A percentile compares a stretch with the other conserved stretches of the same genome.
Conservation (phyloP, 1,140 invertebrate genomes). For the Sitodiplosis mosellana region DNA sequence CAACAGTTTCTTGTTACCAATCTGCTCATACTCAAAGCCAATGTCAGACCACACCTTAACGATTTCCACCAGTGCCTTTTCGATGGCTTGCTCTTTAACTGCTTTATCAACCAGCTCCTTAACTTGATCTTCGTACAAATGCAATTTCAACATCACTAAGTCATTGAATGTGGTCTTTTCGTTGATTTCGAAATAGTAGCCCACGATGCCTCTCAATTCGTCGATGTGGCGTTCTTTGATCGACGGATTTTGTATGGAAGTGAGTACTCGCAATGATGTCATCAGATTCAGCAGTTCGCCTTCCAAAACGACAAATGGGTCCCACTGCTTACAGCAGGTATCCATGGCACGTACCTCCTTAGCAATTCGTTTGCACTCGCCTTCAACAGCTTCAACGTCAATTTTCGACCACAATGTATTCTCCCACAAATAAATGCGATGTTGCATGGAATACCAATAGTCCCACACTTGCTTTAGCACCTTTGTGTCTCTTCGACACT, state of each 20-base stretch:
- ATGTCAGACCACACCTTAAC: conserved; percentile 48
- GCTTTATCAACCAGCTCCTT: conserved; percentile 77
- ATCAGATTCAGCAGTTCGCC: conserved; percentile 53
- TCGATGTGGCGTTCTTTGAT: conserved; percentile 74
- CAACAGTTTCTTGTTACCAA: conserved; percentile 45
- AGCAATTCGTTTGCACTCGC: conserved; percentile 70
- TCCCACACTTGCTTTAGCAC: conserved; percentile 75
- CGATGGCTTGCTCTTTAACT: conserved; percentile 72
- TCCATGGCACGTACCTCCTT: conserved; percentile 61
- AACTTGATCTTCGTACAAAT: conserved; percentile 75
- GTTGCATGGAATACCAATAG: conserved; percentile 54
- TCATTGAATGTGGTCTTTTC: conserved; percentile 26
- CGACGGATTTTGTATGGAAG: conserved; percentile 73
- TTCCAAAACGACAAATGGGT: conserved; percentile 47
- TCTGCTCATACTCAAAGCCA: conserved; percentile 61
- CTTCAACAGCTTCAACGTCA: conserved; percentile 73
- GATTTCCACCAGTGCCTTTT: conserved; percentile 62
- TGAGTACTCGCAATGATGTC: conserved; percentile 58
- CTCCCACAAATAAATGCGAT: conserved; percentile 66
- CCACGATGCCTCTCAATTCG: conserved; percentile 67
- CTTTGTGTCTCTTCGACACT: too few species aligned
- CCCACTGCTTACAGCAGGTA: conserved; percentile 63
- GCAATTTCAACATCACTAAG: conserved; percentile 56
- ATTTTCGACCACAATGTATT: conserved; percentile 67
- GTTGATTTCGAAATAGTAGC: too few species aligned